Base-by-base conservation (phyloP, 1,140 invertebrate genomes). In the Eueides isabella region DNA sequence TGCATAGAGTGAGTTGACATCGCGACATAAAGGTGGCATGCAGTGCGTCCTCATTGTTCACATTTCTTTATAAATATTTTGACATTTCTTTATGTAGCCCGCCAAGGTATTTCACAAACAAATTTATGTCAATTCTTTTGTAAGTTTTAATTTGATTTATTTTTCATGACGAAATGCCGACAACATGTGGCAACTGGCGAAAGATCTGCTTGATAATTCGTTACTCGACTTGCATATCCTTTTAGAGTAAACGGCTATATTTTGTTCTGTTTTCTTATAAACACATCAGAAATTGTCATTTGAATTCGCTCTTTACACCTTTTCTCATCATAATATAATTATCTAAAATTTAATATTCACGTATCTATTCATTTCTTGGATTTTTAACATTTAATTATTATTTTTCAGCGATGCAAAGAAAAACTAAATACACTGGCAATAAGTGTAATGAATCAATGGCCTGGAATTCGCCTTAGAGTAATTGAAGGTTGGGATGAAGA, bases 361-460 rank as follows among this genome's bases (percentile, higher is more conserved):
- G 5, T 9, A 26, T 5, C 5, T 48, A 5, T 6, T 23, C 5
- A 11, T 23, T 55, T 26, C 7, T 55, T 26, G 26, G 7, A 26
- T 26, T 2, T 26, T 55, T 55, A 55, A 55, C 48, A 55, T 55
- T 12, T 26, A 12, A 55, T 1, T 4, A 33, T 69, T 61, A 66
- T 19, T 75, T 75, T 96, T 23, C 95, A 99, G 98, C 95, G 98
- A 84, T 98, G 98, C 91, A 98, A 98, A 91, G 98, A 99, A 91
- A 99, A 98, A 90, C 92, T 99, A 72, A 98, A 99, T 90, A 98
- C 97, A 7, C 91, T 99, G 85, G 98, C 98, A 28, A 98, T 99
- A 85, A 98, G 97, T 73, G 98, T 99, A 86, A 98, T 99, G 97
- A 99, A 99, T 93, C 97, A 98, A 87, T 99, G 98, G 98, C 98